Conservation (phyloP, 2,113 vertebrate species). For the Cervus canadensis region DNA sequence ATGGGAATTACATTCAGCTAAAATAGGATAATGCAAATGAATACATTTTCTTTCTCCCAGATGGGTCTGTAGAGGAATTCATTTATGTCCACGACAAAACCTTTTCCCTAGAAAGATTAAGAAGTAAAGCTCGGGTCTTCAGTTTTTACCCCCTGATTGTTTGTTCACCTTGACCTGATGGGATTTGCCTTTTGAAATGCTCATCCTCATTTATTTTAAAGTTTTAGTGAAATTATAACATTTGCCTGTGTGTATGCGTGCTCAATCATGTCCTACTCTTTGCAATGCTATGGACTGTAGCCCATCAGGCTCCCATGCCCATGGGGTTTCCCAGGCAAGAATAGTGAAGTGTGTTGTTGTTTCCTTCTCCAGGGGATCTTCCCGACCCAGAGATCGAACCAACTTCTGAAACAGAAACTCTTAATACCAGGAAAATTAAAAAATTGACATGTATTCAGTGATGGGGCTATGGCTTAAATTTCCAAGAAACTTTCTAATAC, state of each 20-base stretch:
- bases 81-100: background rate
- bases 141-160: background rate
- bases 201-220: background rate
- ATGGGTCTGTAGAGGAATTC: background rate
- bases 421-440: background rate
- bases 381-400: background rate
- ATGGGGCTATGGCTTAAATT: background rate
- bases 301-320: background rate
- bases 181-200: background rate
- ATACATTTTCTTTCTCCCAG: background rate
- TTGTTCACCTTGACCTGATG: background rate
- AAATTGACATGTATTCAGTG: background rate
- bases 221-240: background rate
- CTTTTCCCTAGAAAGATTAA: background rate
- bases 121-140: background rate
- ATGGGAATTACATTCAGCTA: background rate
- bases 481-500: background rate
- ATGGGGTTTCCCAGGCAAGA: background rate
- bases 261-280: background rate
- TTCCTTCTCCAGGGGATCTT: background rate
- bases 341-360: background rate
- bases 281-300: background rate
- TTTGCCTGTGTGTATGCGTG: rapidly evolving
- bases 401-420: background rate
- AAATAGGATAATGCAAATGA: background rate